Evolutionary conservation across 2,888 invertebrate species (phyloP), one percentile per base, ranked within the genome.

Genomic region (Fabriciana adippe): DNA sequence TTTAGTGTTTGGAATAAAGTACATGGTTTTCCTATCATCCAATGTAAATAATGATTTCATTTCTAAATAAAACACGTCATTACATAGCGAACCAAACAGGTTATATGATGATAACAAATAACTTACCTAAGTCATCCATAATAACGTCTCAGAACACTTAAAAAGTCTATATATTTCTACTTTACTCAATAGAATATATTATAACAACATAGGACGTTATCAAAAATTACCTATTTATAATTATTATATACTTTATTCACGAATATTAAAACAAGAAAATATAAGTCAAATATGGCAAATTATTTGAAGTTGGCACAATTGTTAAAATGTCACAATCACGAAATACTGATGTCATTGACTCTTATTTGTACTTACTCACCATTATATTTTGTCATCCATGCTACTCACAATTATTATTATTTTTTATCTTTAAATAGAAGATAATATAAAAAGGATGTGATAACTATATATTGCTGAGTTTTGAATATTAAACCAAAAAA

Each of bases 111-210:
- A 88, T 89, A 89, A 87, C 84, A 84, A 76, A 74, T 69, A 64
- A 90, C 92, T 89, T 79, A 93, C 93, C 93, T 76, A 93, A 84
- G 83, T 93, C 93, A 78, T 93, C 93, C 93, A 93, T 93, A 75
- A 75, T 76, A 66, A 74, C 48, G 26, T 73, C 59, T 71, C 68
- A 72, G 76, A 73, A 78, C 79, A 79, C 75, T 75, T 73, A 69
- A 78, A 14, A 48, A 31, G 21, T 18, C n/a, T 4, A 31, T 48
- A 48, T 53, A 35, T 50, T 41, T 55, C 57, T 63, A 61, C 15
- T 26, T 54, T 18, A 65, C 13, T 16, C 31, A 68, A 51, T 45
- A 48, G 18, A 47, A 54, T 48, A 64, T 57, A 26, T 16, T 54
- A 26, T 14, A 53, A 1, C 35, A 31, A 57, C 45, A 64, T 47